Percentiles rank a stretch among this genome's conserved stretches.
These are phyloP conservation scores for Drosophila prosaltans DNA, from an alignment of 1,140 invertebrate genomes.

Conservation along the genomic window DNA sequence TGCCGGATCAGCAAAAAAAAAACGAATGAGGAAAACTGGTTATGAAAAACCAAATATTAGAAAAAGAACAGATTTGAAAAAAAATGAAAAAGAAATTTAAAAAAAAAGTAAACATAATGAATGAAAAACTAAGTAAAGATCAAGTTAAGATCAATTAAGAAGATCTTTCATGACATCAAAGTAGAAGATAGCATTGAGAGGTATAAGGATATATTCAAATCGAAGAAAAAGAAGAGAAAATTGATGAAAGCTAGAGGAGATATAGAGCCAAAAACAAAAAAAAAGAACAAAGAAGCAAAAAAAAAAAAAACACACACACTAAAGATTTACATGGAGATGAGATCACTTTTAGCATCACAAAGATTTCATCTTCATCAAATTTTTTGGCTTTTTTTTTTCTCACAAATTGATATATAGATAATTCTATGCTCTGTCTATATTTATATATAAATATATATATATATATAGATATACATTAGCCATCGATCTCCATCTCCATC, in stretches of 20 bases:
- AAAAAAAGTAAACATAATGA: too few relatives aligned
- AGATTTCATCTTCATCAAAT: not conserved
- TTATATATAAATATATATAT: not conserved
- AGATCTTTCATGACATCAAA: not conserved
- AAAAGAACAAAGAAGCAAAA: not conserved
- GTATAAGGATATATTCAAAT: too few relatives aligned
- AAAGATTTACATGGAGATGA: conserved; percentile 4
- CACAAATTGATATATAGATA: not conserved
- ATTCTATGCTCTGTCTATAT: conserved; percentile 17
- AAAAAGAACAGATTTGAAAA: too few relatives aligned
- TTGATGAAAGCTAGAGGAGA: not conserved
- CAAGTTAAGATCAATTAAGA: too few relatives aligned
- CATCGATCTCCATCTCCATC: conserved; percentile 18
- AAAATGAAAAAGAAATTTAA: too few relatives aligned
- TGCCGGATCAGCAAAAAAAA: not conserved
- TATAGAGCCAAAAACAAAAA: not conserved
- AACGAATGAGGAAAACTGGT: too few relatives aligned
- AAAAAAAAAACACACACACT: not conserved
- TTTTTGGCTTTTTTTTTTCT: not conserved
- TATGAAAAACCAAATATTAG: too few relatives aligned
- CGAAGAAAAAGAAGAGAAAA: too few relatives aligned
- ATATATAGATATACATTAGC: conserved; percentile 15
- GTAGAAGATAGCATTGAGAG: not conserved
- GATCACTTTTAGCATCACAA: conserved; percentile 5
- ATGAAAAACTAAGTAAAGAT: too few relatives aligned